Base-by-base conservation (phyloP, 2,797 vertebrate genomes). In the Smutsia temminckii region DNA sequence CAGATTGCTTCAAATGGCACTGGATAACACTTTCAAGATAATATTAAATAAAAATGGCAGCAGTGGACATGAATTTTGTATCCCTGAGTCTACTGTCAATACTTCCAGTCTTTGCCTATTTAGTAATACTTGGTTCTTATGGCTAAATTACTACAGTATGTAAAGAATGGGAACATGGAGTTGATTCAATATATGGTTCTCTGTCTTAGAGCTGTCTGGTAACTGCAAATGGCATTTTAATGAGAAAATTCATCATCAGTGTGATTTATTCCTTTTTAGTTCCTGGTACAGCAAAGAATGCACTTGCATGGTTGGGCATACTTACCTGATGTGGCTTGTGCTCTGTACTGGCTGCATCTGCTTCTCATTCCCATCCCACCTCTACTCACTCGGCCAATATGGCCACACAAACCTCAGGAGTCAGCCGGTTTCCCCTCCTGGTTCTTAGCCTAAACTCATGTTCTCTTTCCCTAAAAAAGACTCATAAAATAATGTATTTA, bases 301-400 rank as follows among this genome's bases (percentile, higher is more conserved):
- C 25, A 1, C 12, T 75, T 21, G 40, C 49, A 29, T 3, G 14
- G 5, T 1, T 69, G 53, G 20, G 6, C 20, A 5, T 16, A 6
- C 8, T 61, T 72, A 23, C 57, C 10, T 85, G 0, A 13, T 49
- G 4, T 81, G 59, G 8, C 10, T 16, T 17, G 10, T 2, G 10
- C 42, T 42, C 69, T 25, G 0, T 18, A 6, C 59, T 72, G 51
- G 3, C 18, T 23, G 4, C 7, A 10, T 78, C 37, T 74, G 51
- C 20, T 8, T 29, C 63, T 88, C 32, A 40, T 0, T 1, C 8
- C 17, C 5, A 29, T 1, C 12, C 13, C 0, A 2, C 4, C 7
- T 12, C 34, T 17, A 1, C 2, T 29, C 25, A 2, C 2, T 57
- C 2, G 14, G 34, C 6, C 3, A 66, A 0, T 18, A 2, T 34